Evolutionary conservation across 2,113 vertebrate genomes (phyloP).

Genomic region (Myrmecobius fasciatus): DNA sequence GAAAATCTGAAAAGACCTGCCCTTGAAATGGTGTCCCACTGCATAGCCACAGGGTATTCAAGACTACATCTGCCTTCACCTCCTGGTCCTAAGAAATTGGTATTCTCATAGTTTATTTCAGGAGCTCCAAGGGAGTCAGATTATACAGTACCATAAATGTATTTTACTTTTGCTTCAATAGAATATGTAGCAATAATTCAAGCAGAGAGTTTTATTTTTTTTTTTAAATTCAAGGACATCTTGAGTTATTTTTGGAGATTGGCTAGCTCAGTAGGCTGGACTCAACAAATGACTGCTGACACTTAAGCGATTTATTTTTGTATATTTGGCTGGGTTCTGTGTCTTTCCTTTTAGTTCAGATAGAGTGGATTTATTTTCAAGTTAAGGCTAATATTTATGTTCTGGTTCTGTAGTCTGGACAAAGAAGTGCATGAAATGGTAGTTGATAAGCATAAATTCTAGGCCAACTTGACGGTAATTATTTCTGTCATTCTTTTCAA

Average conservation of each 20-base stretch:
- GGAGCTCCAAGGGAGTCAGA: conserved; percentile 33
- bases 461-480: conserved; percentile 59
- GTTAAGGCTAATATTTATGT: conserved; percentile 57
- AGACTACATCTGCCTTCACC: neutral
- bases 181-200: conserved; percentile 62
- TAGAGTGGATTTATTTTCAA: conserved; percentile 70
- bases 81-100: neutral
- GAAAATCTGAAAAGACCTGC: neutral
- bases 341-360: conserved; percentile 50
- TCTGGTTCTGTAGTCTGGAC: conserved; percentile 31
- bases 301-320: conserved; percentile 63
- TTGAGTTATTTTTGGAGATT: conserved; percentile 66
- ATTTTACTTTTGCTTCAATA: conserved; percentile 60
- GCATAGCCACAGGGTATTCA: neutral
- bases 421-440: conserved; percentile 33
- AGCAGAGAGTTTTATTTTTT: conserved; percentile 6
- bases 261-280: conserved; percentile 17
- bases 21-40: neutral
- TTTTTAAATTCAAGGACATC: conserved; percentile 67
- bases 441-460: conserved; percentile 64
- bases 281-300: conserved; percentile 28
- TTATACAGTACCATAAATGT: conserved; percentile 11
- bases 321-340: conserved; percentile 38
- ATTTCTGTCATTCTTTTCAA: conserved; percentile 47
- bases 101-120: conserved; percentile 16